Evolutionary conservation across 1,140 invertebrate genomes (phyloP).

Genomic region (Lerema accius): DNA sequence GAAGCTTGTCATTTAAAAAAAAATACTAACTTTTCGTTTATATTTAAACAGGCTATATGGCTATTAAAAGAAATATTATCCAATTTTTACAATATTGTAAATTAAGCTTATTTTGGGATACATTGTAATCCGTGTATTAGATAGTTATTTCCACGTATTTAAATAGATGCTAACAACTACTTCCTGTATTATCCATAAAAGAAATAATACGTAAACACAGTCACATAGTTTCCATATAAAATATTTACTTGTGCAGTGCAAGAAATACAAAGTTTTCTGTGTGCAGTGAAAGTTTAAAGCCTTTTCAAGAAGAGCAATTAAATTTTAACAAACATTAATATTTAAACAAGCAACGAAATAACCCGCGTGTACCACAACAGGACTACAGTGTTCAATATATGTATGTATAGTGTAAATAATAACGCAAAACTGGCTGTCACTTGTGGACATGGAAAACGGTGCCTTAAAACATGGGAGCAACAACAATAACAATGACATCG

Average conservation of each 20-base stretch:
- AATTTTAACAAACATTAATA: constrained; percentile 15
- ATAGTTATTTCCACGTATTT: no score
- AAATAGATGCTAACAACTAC: no score
- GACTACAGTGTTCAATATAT: constrained; percentile 52
- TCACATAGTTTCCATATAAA: not conserved
- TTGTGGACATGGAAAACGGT: constrained; percentile 83
- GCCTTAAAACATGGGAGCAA: constrained; percentile 84
- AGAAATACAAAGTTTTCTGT: constrained; percentile 1
- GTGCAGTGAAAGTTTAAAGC: constrained; percentile 16
- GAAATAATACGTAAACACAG: not conserved
- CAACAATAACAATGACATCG: constrained; percentile 80
- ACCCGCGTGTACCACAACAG: constrained; percentile 37
- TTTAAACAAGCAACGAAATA: constrained; percentile 4
- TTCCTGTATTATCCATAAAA: not conserved
- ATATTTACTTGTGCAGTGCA: not conserved
- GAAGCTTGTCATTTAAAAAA: no score
- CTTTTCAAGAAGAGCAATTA: constrained; percentile 17
- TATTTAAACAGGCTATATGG: no score
- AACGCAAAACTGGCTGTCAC: constrained; percentile 60
- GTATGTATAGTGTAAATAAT: constrained; percentile 31
- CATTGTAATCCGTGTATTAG: no score
- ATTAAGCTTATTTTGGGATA: no score
- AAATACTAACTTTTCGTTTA: no score
- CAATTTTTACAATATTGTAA: no score
- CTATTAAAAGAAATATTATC: no score